phyloP scores from a whole-genome alignment of 2,113 vertebrate genomes.

The Dicaeum eximium region DNA sequence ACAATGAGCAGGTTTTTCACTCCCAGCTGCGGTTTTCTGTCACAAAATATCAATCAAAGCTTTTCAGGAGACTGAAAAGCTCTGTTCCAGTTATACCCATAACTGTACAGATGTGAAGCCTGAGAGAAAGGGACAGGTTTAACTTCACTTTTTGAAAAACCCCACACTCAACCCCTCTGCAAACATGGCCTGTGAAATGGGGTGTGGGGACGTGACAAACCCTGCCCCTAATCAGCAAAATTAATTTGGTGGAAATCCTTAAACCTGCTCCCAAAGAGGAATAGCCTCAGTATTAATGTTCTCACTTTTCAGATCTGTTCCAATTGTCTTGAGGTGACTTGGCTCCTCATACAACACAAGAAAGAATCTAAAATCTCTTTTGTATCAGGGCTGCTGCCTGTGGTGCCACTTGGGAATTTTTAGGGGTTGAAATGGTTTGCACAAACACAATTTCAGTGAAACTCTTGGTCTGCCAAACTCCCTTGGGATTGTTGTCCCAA shows the following conservation, averaged over 20 bases:
- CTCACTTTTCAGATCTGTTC: neutral
- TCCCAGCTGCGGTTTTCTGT: neutral
- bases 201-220: accelerated
- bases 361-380: neutral
- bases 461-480: neutral
- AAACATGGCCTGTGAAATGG: accelerated
- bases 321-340: neutral
- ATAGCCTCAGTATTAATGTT: neutral
- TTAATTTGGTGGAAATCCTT: neutral
- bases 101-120: neutral
- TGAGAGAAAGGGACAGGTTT: neutral
- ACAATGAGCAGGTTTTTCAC: neutral
- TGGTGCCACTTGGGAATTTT: neutral
- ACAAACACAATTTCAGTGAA: neutral
- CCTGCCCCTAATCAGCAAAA: neutral
- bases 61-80: neutral
- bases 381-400: accelerated
- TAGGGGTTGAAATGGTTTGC: neutral
- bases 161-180: neutral
- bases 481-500: accelerated
- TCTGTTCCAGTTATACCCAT: neutral
- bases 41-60: neutral
- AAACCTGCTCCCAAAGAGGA: neutral
- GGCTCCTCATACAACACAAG: neutral
- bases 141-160: neutral